phyloP scores from a whole-genome alignment of 2,113 vertebrate genomes.

The Chionomys nivalis region DNA sequence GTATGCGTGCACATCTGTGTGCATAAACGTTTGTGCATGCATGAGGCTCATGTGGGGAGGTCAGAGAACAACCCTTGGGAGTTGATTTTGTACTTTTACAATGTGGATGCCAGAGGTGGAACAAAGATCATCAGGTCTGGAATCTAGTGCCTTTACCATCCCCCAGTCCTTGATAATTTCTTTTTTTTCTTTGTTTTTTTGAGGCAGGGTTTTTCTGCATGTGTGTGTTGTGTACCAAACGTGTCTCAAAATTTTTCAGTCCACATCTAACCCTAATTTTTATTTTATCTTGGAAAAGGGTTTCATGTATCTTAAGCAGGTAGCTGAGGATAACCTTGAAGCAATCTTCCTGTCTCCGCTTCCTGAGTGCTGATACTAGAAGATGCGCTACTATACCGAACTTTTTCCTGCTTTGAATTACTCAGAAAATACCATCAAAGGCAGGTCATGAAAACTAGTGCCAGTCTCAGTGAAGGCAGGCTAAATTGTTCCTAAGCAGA shows the following conservation, averaged over 20 bases:
- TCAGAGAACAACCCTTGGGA: background rate
- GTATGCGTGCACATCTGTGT: background rate
- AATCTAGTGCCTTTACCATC: background rate
- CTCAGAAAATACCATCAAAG: background rate
- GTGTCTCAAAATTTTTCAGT: background rate
- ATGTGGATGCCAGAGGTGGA: background rate
- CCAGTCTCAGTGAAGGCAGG: background rate
- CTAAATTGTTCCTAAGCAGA: background rate
- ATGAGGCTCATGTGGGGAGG: background rate
- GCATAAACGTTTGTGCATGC: background rate
- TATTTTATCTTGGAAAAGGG: background rate
- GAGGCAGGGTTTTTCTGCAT: background rate
- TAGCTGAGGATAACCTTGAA: background rate
- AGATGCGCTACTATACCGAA: background rate
- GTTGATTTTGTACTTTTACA: background rate
- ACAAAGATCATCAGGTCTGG: background rate
- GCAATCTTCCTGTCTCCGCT: no score
- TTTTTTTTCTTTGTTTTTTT: background rate
- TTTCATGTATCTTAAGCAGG: background rate
- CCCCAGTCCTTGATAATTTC: background rate
- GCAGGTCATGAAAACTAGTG: no score
- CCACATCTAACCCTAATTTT: background rate
- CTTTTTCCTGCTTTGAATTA: background rate
- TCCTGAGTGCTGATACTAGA: background rate
- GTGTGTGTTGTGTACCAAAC: background rate